Percentiles rank a stretch among this genome's conserved stretches.
Conservation (phyloP, 2,888 invertebrate species). For the Nomada goodeniana region DNA sequence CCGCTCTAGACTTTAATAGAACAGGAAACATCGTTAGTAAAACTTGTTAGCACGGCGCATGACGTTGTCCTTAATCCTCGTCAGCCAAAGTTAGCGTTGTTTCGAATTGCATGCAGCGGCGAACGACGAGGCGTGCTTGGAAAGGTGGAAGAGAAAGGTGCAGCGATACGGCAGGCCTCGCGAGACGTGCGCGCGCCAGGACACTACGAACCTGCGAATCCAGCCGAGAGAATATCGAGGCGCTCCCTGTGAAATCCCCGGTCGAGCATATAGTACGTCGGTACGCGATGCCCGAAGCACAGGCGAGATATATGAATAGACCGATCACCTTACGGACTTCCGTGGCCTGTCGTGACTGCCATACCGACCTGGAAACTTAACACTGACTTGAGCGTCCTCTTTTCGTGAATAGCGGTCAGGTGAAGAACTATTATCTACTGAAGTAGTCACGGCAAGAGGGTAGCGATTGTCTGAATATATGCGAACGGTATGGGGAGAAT, state of each 20-base stretch:
- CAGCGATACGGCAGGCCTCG: not conserved
- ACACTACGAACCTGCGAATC: not conserved
- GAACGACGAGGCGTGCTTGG: not conserved
- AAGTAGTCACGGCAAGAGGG: no score
- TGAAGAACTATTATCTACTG: no score
- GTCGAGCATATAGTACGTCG: not conserved
- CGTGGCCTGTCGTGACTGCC: no score
- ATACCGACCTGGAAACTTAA: no score
- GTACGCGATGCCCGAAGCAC: not conserved
- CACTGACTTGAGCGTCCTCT: no score
- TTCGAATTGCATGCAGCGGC: not conserved
- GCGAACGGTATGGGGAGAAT: no score
- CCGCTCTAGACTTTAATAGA: not conserved
- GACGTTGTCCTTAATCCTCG: conserved; percentile 28
- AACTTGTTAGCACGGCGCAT: conserved; percentile 10
- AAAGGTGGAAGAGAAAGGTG: not conserved
- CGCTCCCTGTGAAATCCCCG: conserved; percentile 6
- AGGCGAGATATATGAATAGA: conserved; percentile 1
- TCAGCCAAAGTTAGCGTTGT: conserved; percentile 1
- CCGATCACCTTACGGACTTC: no score
- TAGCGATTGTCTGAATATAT: no score
- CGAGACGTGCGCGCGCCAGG: not conserved
- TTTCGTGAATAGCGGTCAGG: no score
- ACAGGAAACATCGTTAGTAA: conserved; percentile 32
- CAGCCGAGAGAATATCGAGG: not conserved